Evolutionary conservation across 1,140 invertebrate genomes (phyloP).

Genomic region (Euura lappo): DNA sequence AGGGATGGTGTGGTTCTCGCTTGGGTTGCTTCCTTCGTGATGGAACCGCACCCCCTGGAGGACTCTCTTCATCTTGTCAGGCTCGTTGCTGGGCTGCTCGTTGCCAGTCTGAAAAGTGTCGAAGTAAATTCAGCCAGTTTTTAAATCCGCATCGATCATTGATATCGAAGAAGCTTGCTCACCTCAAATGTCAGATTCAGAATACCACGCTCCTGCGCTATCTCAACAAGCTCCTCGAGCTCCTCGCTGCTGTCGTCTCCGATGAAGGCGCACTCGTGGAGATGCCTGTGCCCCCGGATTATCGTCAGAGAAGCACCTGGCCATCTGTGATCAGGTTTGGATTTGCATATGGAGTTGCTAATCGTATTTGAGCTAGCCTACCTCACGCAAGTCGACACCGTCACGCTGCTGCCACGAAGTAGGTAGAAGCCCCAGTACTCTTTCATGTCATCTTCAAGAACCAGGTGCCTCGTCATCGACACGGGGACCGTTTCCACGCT

Average conservation of each 20-base stretch:
- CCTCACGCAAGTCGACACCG: slow-evolving; percentile 77
- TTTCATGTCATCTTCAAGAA: slow-evolving; percentile 79
- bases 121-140: background rate
- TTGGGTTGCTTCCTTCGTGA: slow-evolving; percentile 28
- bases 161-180: background rate
- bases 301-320: slow-evolving; percentile 77
- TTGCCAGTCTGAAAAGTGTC: slow-evolving; percentile 29
- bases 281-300: slow-evolving; percentile 76
- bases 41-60: slow-evolving; percentile 54
- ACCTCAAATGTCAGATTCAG: slow-evolving; percentile 22
- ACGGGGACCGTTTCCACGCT: slow-evolving; percentile 63
- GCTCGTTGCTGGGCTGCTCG: slow-evolving; percentile 49
- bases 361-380: slow-evolving; percentile 38
- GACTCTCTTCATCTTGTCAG: slow-evolving; percentile 57
- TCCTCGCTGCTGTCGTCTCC: slow-evolving; percentile 79
- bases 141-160: background rate
- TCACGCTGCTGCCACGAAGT: slow-evolving; percentile 75
- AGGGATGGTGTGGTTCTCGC: slow-evolving; percentile 23
- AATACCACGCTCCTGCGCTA: slow-evolving; percentile 40
- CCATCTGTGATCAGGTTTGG: slow-evolving; percentile 61
- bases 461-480: slow-evolving; percentile 71
- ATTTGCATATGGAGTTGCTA: background rate
- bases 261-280: slow-evolving; percentile 81
- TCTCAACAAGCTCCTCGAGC: slow-evolving; percentile 67
- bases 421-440: slow-evolving; percentile 86